Conservation (phyloP, 2,888 invertebrate species). For the Scaptomyza reducta region DNA sequence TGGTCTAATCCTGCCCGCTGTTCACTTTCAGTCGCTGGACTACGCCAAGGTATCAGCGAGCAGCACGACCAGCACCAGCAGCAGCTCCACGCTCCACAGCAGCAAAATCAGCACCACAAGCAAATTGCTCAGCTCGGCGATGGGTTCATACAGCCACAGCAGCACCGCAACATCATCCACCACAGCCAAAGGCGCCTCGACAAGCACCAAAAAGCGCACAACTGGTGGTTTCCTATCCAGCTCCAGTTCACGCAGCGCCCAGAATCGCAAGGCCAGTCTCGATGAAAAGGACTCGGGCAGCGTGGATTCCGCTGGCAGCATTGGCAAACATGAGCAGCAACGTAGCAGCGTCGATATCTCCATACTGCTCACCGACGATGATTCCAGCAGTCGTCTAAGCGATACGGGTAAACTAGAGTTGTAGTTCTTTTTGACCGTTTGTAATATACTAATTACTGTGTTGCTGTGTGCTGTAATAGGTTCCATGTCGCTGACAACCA, state of each 20-base stretch:
- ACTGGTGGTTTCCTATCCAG: constrained; percentile 45
- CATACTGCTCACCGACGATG: constrained; percentile 82
- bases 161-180: constrained; percentile 28
- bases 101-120: constrained; percentile 55
- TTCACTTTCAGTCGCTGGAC: constrained; percentile 83
- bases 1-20: constrained; percentile 80
- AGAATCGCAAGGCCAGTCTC: constrained; percentile 78
- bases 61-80: constrained; percentile 76
- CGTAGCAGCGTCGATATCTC: constrained; percentile 82
- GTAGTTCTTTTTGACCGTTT: background rate
- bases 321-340: constrained; percentile 74
- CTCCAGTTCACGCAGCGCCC: constrained; percentile 51
- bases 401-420: constrained; percentile 78
- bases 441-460: background rate
- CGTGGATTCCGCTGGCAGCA: constrained; percentile 64
- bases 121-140: constrained; percentile 58
- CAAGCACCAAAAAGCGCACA: constrained; percentile 59
- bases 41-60: constrained; percentile 78
- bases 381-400: constrained; percentile 82
- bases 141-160: constrained; percentile 36
- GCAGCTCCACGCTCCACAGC: constrained; percentile 70
- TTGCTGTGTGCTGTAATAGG: constrained; percentile 85
- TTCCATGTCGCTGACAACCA: constrained; percentile 92
- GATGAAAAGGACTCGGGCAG: constrained; percentile 81
- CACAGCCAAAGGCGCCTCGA: constrained; percentile 30